phyloP scores from a whole-genome alignment of 92 coral and sea anemone genomes.

The Pocillopora grandis region DNA sequence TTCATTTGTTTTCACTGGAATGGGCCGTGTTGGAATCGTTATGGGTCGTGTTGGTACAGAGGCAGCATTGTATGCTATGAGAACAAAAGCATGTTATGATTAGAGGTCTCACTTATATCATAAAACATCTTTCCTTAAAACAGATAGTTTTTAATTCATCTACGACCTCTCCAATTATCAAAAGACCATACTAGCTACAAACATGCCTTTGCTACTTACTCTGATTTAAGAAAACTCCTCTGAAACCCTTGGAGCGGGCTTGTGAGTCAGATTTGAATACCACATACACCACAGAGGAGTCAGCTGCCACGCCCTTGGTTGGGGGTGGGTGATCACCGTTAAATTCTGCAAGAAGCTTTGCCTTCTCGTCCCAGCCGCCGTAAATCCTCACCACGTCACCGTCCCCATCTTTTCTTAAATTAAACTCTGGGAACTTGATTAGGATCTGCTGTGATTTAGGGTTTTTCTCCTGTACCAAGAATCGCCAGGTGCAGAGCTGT shows the following conservation, averaged over 20 bases:
- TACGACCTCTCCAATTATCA: too few relatives aligned
- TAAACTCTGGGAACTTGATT: conserved; percentile 34
- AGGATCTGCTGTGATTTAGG: conserved; percentile 16
- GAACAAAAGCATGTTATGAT: background rate
- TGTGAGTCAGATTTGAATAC: conserved; percentile 23
- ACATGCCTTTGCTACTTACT: background rate
- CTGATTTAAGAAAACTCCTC: conserved; percentile 16
- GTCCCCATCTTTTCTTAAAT: conserved; percentile 13
- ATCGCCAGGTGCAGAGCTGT: conserved; percentile 51
- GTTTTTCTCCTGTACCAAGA: conserved; percentile 12
- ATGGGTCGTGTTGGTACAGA: conserved; percentile 12
- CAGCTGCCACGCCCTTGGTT: conserved; percentile 14
- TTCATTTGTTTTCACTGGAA: background rate
- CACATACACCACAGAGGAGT: conserved; percentile 6
- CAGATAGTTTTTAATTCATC: too few relatives aligned
- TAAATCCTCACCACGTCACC: conserved; percentile 25
- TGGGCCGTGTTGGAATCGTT: conserved; percentile 15
- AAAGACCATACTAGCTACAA: too few relatives aligned
- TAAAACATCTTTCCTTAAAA: too few relatives aligned
- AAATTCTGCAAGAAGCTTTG: conserved; percentile 18
- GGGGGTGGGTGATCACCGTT: conserved; percentile 25
- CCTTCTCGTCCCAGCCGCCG: conserved; percentile 25
- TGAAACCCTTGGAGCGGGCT: conserved; percentile 27
- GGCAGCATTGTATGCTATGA: background rate
- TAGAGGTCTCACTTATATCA: background rate